Conservation (phyloP, 1,140 invertebrate species). For the Hydropsyche tenuis region DNA sequence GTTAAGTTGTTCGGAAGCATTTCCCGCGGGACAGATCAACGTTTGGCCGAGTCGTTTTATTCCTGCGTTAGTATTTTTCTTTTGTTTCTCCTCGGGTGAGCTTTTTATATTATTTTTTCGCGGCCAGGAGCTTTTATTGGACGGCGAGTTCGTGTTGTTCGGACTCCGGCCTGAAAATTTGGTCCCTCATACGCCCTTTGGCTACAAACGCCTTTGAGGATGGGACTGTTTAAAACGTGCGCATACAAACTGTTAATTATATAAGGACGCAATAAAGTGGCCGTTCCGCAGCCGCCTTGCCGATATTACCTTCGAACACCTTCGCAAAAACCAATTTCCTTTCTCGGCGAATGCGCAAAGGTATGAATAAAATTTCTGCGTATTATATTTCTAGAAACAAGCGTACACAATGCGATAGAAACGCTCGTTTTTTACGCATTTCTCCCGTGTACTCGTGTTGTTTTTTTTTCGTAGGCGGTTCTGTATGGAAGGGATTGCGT, state of each 20-base stretch:
- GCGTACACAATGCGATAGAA: no score
- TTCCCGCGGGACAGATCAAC: conserved; percentile 33
- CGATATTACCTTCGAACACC: conserved; percentile 1
- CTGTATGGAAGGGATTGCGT: no score
- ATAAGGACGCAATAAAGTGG: not conserved
- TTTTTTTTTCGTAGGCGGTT: no score
- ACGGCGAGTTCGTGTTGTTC: not conserved
- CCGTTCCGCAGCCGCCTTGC: not conserved
- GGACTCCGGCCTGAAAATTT: not conserved
- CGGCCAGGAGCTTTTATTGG: not conserved
- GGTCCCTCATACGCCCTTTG: not conserved
- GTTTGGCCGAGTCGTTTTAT: conserved; percentile 29
- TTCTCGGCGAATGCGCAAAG: not conserved
- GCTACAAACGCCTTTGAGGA: not conserved
- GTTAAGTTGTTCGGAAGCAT: conserved; percentile 33
- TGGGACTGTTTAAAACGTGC: not conserved
- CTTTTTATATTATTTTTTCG: conserved; percentile 27
- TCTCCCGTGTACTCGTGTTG: no score
- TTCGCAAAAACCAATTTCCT: conserved; percentile 15
- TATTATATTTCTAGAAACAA: not conserved
- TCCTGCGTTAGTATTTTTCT: not conserved
- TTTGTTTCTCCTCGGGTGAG: no score
- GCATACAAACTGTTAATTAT: not conserved
- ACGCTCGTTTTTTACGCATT: no score
- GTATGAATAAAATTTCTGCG: not conserved